phyloP scores from a whole-genome alignment of 2,888 invertebrate genomes.

The Ellobium chinense region DNA sequence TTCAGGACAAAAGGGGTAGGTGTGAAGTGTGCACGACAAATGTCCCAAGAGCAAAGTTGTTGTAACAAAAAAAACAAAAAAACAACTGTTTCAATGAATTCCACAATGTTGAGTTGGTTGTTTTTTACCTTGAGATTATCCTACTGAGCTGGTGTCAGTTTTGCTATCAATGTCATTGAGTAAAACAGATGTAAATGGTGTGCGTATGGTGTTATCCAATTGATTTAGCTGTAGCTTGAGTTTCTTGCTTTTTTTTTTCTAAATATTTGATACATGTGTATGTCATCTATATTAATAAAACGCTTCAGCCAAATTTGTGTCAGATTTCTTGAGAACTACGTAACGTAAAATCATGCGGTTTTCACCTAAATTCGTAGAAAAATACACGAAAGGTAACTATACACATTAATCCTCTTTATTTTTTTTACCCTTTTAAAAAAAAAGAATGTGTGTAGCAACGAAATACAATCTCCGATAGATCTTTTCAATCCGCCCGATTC shows the following conservation, averaged over 20 bases:
- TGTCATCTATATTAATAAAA: too few species aligned
- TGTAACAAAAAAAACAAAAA: slow-evolving; percentile 15
- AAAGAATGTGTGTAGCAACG: too few species aligned
- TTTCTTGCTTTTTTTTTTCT: neutral
- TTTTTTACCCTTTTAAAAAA: too few species aligned
- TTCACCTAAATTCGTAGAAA: too few species aligned
- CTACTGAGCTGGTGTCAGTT: neutral
- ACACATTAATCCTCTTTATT: too few species aligned
- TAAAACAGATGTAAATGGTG: neutral
- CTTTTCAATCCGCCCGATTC: too few species aligned
- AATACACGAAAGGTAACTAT: too few species aligned
- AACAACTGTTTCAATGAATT: slow-evolving; percentile 20
- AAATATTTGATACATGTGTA: neutral
- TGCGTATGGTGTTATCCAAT: neutral
- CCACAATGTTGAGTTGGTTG: neutral
- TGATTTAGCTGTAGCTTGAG: neutral
- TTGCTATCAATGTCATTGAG: neutral
- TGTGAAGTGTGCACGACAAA: neutral
- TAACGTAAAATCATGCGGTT: too few species aligned
- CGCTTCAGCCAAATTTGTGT: too few species aligned
- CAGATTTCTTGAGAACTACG: too few species aligned
- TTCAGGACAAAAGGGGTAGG: neutral
- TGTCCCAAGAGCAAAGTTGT: slow-evolving; percentile 16
- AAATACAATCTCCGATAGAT: too few species aligned
- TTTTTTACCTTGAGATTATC: neutral